Conservation (phyloP, 2,113 vertebrate genomes). For the Coreoperca whiteheadi region DNA sequence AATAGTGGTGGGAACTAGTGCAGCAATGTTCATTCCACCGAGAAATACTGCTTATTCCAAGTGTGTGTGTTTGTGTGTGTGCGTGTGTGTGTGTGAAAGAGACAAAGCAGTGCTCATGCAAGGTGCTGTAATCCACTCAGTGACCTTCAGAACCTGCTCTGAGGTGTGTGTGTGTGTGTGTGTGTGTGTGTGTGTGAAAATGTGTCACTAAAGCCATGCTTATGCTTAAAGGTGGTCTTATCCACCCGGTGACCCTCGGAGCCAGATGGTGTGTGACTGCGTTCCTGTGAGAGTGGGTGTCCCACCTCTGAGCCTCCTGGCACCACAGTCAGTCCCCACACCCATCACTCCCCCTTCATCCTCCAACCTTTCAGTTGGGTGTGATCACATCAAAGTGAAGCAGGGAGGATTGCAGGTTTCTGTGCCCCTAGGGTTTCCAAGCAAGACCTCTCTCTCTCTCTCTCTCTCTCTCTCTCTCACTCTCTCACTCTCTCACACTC, state of each 20-base stretch:
- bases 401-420: constrained; percentile 72
- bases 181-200: constrained; percentile 53
- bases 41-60: constrained; percentile 16
- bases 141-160: constrained; percentile 60
- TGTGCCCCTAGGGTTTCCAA: constrained; percentile 62
- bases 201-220: constrained; percentile 53
- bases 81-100: constrained; percentile 44
- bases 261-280: constrained; percentile 66
- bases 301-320: constrained; percentile 59
- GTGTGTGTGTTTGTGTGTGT: constrained; percentile 44
- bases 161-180: constrained; percentile 47
- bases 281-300: constrained; percentile 58
- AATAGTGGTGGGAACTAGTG: constrained; percentile 66
- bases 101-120: constrained; percentile 45
- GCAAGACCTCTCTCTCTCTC: constrained; percentile 24
- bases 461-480: constrained; percentile 43
- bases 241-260: constrained; percentile 55
- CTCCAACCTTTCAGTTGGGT: constrained; percentile 60
- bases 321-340: constrained; percentile 31
- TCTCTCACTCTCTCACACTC: too few relatives aligned
- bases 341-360: constrained; percentile 18
- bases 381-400: constrained; percentile 79
- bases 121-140: constrained; percentile 70
- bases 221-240: constrained; percentile 64
- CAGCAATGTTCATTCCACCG: constrained; percentile 56